phyloP scores from a whole-genome alignment of 2,113 vertebrate species.

The Bubalus kerabau region DNA sequence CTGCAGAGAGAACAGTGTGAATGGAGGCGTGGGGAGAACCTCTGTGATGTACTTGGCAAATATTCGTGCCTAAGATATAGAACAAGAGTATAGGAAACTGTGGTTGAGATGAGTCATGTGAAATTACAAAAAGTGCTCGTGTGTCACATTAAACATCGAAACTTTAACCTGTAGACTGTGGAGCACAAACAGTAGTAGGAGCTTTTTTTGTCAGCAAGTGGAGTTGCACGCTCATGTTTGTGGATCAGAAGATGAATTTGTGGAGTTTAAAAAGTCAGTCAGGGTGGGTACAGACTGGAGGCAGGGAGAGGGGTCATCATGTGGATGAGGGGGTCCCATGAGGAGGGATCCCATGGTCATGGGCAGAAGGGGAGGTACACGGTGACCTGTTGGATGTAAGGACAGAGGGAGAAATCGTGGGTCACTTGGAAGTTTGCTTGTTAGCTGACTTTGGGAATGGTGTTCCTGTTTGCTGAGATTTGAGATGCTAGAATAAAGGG shows the following conservation, averaged over 20 bases:
- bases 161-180: not conserved
- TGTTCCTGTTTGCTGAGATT: not conserved
- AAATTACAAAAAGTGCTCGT: not conserved
- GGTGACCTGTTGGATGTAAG: not conserved
- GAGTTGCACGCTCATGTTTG: not conserved
- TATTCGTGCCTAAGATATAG: not conserved
- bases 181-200: not conserved
- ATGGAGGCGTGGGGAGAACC: not conserved
- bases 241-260: not conserved
- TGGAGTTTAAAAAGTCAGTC: not conserved
- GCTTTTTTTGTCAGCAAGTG: not conserved
- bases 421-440: not conserved
- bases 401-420: not conserved
- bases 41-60: not conserved
- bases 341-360: not conserved
- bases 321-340: not conserved
- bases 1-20: not conserved
- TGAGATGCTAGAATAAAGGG: not conserved
- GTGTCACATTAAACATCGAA: not conserved
- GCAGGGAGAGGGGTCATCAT: not conserved
- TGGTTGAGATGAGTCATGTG: not conserved
- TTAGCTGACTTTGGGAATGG: not conserved
- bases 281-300: not conserved
- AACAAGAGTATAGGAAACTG: not conserved
- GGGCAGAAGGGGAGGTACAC: not conserved